A percentile compares a stretch with the other conserved stretches of the same genome.
These are phyloP conservation scores for Thermophis baileyi DNA, from an alignment of 2,113 vertebrate genomes.

Conservation along the genomic window DNA sequence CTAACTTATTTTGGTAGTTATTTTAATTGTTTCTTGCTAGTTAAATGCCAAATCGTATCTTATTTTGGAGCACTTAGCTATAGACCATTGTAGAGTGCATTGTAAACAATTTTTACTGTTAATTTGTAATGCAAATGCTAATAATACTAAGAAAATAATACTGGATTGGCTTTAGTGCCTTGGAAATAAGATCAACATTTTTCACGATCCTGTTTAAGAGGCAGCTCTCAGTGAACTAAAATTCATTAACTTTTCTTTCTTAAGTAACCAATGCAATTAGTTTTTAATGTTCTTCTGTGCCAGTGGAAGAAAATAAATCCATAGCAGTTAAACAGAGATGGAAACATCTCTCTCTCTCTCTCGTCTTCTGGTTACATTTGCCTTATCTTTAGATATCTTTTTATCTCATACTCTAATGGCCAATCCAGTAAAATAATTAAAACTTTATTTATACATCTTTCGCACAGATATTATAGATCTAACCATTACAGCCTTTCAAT, in stretches of 20 bases:
- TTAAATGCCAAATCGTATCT: not conserved
- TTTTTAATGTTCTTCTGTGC: constrained; percentile 13
- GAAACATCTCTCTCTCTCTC: not conserved
- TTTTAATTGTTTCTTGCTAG: not conserved
- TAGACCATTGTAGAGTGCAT: not conserved
- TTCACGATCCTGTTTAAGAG: not conserved
- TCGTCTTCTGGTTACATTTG: not conserved
- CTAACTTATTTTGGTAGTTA: not conserved
- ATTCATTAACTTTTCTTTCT: constrained; percentile 32
- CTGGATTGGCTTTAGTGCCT: not conserved
- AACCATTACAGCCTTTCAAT: not conserved
- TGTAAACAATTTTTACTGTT: not conserved
- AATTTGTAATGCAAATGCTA: not conserved
- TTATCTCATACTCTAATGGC: constrained; percentile 16
- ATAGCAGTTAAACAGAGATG: not conserved
- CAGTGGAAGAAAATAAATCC: not conserved
- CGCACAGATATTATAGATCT: constrained; percentile 9
- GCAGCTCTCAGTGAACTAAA: constrained; percentile 17
- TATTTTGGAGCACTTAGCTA: not conserved
- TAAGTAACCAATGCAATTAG: constrained; percentile 40
- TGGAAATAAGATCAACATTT: not conserved
- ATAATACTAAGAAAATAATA: not conserved
- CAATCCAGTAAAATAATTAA: constrained; percentile 48
- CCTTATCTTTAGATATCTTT: constrained; percentile 11
- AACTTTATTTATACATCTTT: constrained; percentile 34